Evolutionary conservation across 1,140 invertebrate species (phyloP), one percentile per base, ranked within the genome.

Genomic region (Saccostrea cuccullata): DNA sequence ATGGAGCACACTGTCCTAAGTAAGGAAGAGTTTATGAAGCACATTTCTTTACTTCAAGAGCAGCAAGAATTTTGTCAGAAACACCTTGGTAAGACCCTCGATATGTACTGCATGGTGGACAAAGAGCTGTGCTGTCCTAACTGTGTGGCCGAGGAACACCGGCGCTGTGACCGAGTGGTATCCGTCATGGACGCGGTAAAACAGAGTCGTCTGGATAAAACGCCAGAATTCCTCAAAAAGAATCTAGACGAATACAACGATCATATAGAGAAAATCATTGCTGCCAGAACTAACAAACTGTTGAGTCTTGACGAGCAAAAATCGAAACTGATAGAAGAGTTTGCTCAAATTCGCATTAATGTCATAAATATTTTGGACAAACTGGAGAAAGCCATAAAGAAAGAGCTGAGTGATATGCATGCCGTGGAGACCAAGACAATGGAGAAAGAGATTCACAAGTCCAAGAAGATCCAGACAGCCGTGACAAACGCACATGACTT

Each of bases 41-140:
- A 89, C n/a, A 83, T 87, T 84, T 83, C 83, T 30, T 55, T 89
- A 0, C 58, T 89, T 13, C 86, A 89, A 56, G 89, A 89, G 56
- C 56, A 85, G 0, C 86, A 89, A 36, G 89, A 89, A 60, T 67
- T 56, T 5, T 89, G 89, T 47, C 56, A 55, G 23, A 89, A 89
- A 20, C 89, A 89, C 55, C 9, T 82, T 12, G 89, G 89, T 23
- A 89, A 89, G 64, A 87, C 88, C 0, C 56, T 89, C 5, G 89
- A 89, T 47, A 82, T 89, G 58, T 89, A 85, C 26, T 89, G 89
- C 40, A 70, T 89, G 36, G 26, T 73, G 13, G 89, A 89, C 55
- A 89, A 85, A 26, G 89, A 89, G 84, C 86, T 89, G 3, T 89
- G 89, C 82, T 89, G 89, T 56, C 86, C 89, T 15, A 89, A 89